A percentile compares a stretch with the other conserved stretches of the same genome.
Evolutionary conservation across 2,113 vertebrate species (phyloP).

Genomic region (Proteles cristata): DNA sequence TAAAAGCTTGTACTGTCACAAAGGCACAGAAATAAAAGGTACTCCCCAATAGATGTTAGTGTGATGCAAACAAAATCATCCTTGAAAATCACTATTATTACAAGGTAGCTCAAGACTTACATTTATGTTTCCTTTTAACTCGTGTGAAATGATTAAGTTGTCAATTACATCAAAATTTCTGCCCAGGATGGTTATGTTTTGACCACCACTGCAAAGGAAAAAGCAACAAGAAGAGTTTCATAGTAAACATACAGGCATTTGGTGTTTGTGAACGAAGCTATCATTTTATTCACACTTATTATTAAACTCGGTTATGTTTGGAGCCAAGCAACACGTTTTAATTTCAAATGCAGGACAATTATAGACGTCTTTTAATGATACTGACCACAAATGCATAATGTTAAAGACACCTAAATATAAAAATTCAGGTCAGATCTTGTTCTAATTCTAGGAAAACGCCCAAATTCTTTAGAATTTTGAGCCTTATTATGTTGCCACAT

Average conservation of each 20-base stretch:
- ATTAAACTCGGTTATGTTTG: neutral
- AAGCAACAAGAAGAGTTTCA: slow-evolving; percentile 16
- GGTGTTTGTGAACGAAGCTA: slow-evolving; percentile 3
- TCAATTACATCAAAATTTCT: slow-evolving; percentile 91
- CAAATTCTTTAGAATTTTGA: slow-evolving; percentile 57
- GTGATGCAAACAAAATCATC: neutral
- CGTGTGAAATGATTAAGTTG: slow-evolving; percentile 85
- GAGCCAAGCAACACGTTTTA: slow-evolving; percentile 57
- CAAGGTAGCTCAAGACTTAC: slow-evolving; percentile 81
- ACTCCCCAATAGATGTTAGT: neutral
- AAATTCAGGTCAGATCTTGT: slow-evolving; percentile 38
- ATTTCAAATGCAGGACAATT: slow-evolving; percentile 46
- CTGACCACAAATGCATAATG: neutral
- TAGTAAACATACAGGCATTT: neutral
- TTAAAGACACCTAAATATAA: slow-evolving; percentile 27
- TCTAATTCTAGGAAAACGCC: slow-evolving; percentile 61
- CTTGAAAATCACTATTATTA: neutral
- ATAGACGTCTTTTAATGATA: slow-evolving; percentile 21
- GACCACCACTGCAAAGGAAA: slow-evolving; percentile 89
- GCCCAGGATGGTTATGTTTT: slow-evolving; percentile 88
- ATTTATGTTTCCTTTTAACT: slow-evolving; percentile 79
- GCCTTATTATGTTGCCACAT: neutral
- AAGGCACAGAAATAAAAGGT: neutral
- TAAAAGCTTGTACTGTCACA: neutral
- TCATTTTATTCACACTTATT: neutral